Evolutionary conservation across 1,140 invertebrate genomes (phyloP).

Genomic region (Apis dorsata): DNA sequence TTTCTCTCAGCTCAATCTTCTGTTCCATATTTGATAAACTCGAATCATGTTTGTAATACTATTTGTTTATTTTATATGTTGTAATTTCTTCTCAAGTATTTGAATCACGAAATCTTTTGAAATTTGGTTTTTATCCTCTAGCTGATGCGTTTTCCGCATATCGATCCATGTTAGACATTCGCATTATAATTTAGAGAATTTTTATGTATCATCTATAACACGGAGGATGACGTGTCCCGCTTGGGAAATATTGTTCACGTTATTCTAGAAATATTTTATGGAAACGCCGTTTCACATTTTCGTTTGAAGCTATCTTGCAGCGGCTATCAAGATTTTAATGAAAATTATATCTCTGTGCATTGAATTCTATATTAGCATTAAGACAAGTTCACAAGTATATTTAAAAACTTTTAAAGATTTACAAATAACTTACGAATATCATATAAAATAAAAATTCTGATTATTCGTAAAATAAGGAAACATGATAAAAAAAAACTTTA

Average conservation of each 20-base stretch:
- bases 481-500: too few species aligned
- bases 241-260: conserved; percentile 25
- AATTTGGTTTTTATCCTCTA: conserved; percentile 2
- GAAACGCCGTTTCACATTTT: not conserved
- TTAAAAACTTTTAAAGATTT: too few species aligned
- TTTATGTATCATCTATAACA: not conserved
- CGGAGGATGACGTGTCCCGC: conserved; percentile 4
- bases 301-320: not conserved
- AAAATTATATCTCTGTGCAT: too few species aligned
- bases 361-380: too few species aligned
- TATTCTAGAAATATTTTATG: not conserved
- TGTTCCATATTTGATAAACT: too few species aligned
- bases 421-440: too few species aligned
- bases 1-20: too few species aligned
- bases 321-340: too few species aligned
- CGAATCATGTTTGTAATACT: too few species aligned
- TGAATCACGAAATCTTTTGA: not conserved
- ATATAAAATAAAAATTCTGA: too few species aligned
- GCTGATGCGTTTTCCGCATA: not conserved
- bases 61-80: not conserved
- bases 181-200: conserved; percentile 4
- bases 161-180: not conserved
- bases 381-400: too few species aligned
- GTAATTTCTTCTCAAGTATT: not conserved
- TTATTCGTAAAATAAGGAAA: too few species aligned